Evolutionary conservation across 2,888 invertebrate species (phyloP).

Genomic region (Timema podura): DNA sequence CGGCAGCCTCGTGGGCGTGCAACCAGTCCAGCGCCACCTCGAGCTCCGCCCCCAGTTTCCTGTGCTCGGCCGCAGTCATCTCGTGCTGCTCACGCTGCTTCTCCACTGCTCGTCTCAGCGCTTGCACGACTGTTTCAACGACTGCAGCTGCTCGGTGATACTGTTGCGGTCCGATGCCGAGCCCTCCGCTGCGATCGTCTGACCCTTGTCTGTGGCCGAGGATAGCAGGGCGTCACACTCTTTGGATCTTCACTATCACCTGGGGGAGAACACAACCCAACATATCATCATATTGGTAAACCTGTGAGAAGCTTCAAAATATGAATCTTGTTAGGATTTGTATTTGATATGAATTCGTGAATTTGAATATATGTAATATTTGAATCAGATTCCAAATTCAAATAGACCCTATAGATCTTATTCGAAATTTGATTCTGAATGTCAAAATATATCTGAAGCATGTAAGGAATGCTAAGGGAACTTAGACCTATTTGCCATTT

Average conservation of each 20-base stretch:
- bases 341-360: no score
- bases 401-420: no score
- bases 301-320: no score
- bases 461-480: no score
- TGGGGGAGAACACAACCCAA: conserved; percentile 27
- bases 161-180: conserved; percentile 81
- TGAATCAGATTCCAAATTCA: no score
- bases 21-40: conserved; percentile 78
- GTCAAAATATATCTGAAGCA: no score
- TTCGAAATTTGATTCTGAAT: no score
- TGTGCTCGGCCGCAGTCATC: conserved; percentile 80
- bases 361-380: no score
- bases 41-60: conserved; percentile 77
- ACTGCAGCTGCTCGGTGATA: conserved; percentile 82
- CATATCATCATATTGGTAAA: no score
- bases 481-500: no score
- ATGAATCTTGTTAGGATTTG: no score
- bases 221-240: conserved; percentile 85
- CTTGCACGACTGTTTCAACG: conserved; percentile 75
- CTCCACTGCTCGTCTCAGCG: conserved; percentile 76
- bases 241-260: conserved; percentile 76
- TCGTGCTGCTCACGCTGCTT: conserved; percentile 84
- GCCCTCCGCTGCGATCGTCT: conserved; percentile 88
- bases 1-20: conserved; percentile 73
- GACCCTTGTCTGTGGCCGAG: conserved; percentile 86